Conservation (phyloP, 2,113 vertebrate species). For the Ageneiosus marmoratus region DNA sequence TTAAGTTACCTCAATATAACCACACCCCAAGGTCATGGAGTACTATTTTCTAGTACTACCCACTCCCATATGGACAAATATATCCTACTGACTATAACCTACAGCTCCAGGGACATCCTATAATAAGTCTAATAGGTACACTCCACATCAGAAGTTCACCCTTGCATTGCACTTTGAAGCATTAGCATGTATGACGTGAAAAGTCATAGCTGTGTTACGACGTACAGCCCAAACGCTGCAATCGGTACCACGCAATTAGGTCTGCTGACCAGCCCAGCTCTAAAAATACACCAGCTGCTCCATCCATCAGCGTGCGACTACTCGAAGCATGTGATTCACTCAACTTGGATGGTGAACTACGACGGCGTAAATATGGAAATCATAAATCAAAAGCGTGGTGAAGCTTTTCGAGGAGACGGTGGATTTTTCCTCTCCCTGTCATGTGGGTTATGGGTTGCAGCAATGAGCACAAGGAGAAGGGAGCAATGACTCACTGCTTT, state of each 20-base stretch:
- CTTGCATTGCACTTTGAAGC: slow-evolving; percentile 57
- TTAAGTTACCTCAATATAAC: background rate
- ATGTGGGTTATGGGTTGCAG: slow-evolving; percentile 56
- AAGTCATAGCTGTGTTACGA: slow-evolving; percentile 57
- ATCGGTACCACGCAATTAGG: slow-evolving; percentile 68
- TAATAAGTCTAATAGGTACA: slow-evolving; percentile 58
- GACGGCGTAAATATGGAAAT: slow-evolving; percentile 55
- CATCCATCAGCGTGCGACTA: slow-evolving; percentile 57
- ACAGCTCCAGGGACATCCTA: slow-evolving; percentile 16
- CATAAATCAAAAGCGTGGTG: slow-evolving; percentile 61
- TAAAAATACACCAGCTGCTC: slow-evolving; percentile 64
- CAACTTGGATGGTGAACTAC: slow-evolving; percentile 53
- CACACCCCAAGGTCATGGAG: background rate
- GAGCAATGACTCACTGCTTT: slow-evolving; percentile 59
- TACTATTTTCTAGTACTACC: background rate
- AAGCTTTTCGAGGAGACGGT: slow-evolving; percentile 55
- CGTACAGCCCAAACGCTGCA: slow-evolving; percentile 66
- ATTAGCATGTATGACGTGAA: slow-evolving; percentile 59
- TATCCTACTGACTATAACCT: background rate
- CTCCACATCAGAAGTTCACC: slow-evolving; percentile 50
- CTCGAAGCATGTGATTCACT: slow-evolving; percentile 54
- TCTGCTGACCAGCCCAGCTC: slow-evolving; percentile 57
- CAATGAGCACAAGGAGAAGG: slow-evolving; percentile 46
- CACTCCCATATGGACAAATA: background rate
- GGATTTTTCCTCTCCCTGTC: slow-evolving; percentile 42